phyloP scores from a whole-genome alignment of 2,888 invertebrate species.

The Netelia melanura region DNA sequence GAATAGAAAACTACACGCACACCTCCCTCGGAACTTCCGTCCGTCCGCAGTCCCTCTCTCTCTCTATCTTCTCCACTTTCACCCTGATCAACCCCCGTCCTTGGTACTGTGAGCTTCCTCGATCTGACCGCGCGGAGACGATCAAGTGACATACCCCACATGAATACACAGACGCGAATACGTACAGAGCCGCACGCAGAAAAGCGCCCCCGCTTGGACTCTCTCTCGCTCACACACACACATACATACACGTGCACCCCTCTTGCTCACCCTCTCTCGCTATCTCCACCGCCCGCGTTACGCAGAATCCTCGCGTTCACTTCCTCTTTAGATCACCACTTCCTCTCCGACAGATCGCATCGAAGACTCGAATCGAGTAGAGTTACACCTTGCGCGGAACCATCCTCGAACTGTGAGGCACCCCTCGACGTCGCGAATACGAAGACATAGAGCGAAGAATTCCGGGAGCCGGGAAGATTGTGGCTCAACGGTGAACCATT shows the following conservation, averaged over 20 bases:
- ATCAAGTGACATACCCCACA: slow-evolving; percentile 38
- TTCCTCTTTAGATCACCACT: slow-evolving; percentile 64
- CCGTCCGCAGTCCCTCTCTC: background rate
- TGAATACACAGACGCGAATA: slow-evolving; percentile 4
- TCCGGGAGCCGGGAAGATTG: background rate
- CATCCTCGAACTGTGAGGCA: background rate
- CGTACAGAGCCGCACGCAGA: slow-evolving; percentile 17
- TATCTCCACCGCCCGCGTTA: slow-evolving; percentile 35
- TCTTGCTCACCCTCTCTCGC: slow-evolving; percentile 5
- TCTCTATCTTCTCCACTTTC: background rate
- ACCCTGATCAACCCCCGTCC: slow-evolving; percentile 32
- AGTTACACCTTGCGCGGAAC: slow-evolving; percentile 14
- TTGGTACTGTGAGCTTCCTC: slow-evolving; percentile 46
- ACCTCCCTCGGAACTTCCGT: background rate
- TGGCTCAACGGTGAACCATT: background rate
- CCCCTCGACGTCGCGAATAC: background rate
- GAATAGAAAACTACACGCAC: slow-evolving; percentile 32
- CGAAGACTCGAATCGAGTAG: slow-evolving; percentile 53
- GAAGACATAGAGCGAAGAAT: background rate
- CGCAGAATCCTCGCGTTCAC: slow-evolving; percentile 65
- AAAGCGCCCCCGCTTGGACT: background rate
- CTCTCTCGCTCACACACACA: slow-evolving; percentile 11
- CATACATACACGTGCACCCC: background rate
- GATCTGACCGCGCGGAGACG: slow-evolving; percentile 55
- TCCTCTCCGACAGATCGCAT: slow-evolving; percentile 61